A percentile compares a stretch with the other conserved stretches of the same genome.
Conservation (phyloP, 2,113 vertebrate genomes). For the Cryptotis parvus region DNA sequence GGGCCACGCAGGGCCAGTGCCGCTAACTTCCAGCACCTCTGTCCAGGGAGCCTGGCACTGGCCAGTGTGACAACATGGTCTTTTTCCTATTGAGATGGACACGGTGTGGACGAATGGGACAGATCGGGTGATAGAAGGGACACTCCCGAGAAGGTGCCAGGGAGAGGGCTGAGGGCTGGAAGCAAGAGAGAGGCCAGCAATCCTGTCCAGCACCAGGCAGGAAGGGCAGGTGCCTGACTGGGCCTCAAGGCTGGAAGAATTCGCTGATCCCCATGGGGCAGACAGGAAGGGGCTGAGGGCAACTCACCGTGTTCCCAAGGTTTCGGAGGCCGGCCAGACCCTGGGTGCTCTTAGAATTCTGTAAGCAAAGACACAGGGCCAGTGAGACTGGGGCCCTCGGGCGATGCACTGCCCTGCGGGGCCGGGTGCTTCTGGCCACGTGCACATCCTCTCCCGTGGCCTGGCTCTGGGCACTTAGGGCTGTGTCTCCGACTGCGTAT, state of each 20-base stretch:
- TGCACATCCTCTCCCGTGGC: background rate
- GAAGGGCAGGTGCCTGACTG: background rate
- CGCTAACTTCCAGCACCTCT: constrained; percentile 28
- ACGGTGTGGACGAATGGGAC: background rate
- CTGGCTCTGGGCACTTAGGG: too few species aligned
- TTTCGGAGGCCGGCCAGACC: constrained; percentile 96
- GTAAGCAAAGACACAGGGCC: constrained; percentile 71
- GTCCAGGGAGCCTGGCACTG: background rate
- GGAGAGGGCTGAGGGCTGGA: background rate
- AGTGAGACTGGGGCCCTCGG: background rate
- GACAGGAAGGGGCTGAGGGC: background rate
- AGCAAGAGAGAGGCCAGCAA: background rate
- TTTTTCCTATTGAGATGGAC: background rate
- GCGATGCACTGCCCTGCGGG: background rate
- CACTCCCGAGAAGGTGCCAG: constrained; percentile 27
- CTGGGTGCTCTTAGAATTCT: constrained; percentile 95
- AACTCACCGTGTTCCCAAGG: constrained; percentile 97
- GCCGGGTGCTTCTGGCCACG: background rate
- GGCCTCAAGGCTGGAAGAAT: background rate
- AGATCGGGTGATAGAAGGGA: background rate
- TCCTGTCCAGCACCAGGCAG: background rate
- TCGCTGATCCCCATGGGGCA: background rate
- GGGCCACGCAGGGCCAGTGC: too few species aligned
- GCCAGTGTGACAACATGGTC: background rate
- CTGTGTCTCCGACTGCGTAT: too few species aligned